Evolutionary conservation across 2,113 vertebrate genomes (phyloP).

Genomic region (Crotalus helleri): DNA sequence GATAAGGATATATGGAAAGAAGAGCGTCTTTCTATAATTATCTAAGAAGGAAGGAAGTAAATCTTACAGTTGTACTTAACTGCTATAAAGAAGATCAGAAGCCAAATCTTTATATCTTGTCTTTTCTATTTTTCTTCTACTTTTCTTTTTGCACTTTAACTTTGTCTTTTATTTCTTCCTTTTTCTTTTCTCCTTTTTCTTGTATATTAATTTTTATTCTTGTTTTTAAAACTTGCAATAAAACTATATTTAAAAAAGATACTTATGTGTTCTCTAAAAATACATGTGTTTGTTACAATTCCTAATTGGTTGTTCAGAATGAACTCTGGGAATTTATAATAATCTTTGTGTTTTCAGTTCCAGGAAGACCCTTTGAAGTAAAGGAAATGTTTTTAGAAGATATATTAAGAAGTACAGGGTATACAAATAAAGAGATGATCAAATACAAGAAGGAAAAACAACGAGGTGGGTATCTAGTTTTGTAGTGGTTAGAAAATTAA

Average conservation of each 20-base stretch:
- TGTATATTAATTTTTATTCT: background rate
- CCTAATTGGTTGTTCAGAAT: background rate
- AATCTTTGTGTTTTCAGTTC: conserved; percentile 71
- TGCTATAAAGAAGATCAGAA: background rate
- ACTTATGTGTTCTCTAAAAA: background rate
- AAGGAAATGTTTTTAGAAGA: conserved; percentile 93
- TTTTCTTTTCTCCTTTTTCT: background rate
- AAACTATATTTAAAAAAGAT: background rate
- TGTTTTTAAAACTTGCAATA: background rate
- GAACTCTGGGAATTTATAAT: background rate
- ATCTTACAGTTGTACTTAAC: background rate
- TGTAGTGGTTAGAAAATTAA: background rate
- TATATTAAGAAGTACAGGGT: conserved; percentile 83
- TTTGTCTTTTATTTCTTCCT: background rate
- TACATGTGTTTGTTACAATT: background rate
- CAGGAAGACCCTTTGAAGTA: conserved; percentile 89
- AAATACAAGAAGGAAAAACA: conserved; percentile 85
- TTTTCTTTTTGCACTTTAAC: background rate
- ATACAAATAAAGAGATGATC: conserved; percentile 79
- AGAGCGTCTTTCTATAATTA: too few relatives aligned
- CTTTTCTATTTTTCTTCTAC: background rate
- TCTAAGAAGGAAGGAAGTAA: background rate
- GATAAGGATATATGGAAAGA: background rate
- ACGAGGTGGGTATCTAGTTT: conserved; percentile 70
- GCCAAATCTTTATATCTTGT: background rate